phyloP scores from a whole-genome alignment of 2,113 vertebrate genomes.

The Aldabrachelys gigantea region DNA sequence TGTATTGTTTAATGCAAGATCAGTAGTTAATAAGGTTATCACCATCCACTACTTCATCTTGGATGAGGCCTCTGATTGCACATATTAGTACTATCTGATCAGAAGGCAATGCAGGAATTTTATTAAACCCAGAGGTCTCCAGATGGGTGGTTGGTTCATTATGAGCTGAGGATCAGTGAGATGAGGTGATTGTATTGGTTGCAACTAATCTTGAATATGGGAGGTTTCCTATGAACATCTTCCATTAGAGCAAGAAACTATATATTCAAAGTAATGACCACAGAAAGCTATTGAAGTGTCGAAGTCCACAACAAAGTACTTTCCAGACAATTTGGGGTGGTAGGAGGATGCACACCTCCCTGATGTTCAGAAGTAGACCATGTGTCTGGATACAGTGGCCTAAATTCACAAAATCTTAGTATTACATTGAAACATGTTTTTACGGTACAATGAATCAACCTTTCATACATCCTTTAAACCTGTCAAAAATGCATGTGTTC shows the following conservation, averaged over 20 bases:
- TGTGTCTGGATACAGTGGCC: rapidly evolving
- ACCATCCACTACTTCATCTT: rapidly evolving
- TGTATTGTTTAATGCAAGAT: background rate
- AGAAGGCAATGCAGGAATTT: background rate
- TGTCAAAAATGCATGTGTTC: background rate
- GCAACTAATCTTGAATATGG: background rate
- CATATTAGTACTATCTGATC: background rate
- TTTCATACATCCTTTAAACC: background rate
- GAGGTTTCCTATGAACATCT: background rate
- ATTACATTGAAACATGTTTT: background rate
- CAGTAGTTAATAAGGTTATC: background rate
- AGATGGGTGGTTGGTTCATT: background rate
- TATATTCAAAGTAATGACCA: background rate
- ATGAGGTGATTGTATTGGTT: background rate
- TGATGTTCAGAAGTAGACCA: rapidly evolving
- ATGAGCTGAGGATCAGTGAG: background rate
- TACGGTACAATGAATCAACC: background rate
- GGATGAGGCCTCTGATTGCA: background rate
- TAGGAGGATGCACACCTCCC: rapidly evolving
- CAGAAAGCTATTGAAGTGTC: background rate
- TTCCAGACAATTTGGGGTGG: background rate
- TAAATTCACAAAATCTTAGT: background rate
- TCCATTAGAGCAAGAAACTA: background rate
- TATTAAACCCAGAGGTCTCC: background rate
- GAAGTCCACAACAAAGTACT: background rate